These are phyloP conservation scores for Mesochorus sp. DNA, from an alignment of 2,888 invertebrate species.

Conservation along the genomic window DNA sequence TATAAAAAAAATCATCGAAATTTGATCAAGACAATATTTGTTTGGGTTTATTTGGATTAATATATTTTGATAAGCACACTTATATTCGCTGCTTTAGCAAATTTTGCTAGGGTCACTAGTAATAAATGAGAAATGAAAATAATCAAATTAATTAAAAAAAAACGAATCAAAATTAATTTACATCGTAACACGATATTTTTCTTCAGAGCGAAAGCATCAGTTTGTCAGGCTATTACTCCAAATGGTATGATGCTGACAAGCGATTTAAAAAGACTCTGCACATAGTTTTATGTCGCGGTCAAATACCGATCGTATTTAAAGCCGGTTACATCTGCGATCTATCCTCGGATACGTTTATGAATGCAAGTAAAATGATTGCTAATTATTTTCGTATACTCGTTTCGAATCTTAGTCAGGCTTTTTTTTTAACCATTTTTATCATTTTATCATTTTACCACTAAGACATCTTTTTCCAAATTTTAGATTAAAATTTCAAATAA, in stretches of 20 bases:
- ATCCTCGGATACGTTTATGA: constrained; percentile 58
- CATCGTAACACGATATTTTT: no score
- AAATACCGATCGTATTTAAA: constrained; percentile 57
- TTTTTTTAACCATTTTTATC: background rate
- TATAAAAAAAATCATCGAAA: no score
- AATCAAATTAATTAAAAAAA: no score
- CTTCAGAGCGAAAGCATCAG: constrained; percentile 50
- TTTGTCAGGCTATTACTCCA: constrained; percentile 53
- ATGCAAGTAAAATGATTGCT: constrained; percentile 45
- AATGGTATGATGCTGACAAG: constrained; percentile 55
- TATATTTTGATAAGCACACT: no score
- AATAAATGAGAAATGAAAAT: no score
- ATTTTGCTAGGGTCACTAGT: no score
- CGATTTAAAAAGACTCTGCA: constrained; percentile 48
- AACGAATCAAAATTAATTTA: no score
- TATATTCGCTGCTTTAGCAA: no score
- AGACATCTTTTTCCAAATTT: no score
- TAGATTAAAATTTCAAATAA: no score
- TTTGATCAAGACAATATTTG: no score
- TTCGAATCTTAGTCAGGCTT: background rate
- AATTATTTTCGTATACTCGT: background rate
- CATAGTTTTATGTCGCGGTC: constrained; percentile 55
- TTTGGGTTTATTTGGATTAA: no score
- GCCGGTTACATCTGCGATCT: constrained; percentile 60
- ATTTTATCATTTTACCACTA: background rate